Conservation (phyloP, 2,113 vertebrate genomes). For the Empidonax traillii region DNA sequence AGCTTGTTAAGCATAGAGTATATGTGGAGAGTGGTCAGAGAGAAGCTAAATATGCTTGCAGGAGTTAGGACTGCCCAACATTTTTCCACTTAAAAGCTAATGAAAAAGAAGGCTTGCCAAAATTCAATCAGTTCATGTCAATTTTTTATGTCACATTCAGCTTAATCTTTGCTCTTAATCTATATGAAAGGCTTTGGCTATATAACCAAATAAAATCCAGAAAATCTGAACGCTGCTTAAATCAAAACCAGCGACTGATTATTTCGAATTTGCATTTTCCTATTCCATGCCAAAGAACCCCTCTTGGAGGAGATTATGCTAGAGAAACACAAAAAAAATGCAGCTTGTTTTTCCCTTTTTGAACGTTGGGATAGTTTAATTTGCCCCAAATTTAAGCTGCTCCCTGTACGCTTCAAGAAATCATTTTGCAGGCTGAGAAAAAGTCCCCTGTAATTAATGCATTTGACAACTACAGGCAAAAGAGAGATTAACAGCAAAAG, state of each 20-base stretch:
- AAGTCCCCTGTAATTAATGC: background rate
- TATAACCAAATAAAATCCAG: background rate
- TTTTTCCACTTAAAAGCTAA: background rate
- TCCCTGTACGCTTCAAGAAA: background rate
- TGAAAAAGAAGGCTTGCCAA: background rate
- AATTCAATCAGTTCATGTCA: background rate
- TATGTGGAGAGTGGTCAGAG: background rate
- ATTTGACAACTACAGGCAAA: background rate
- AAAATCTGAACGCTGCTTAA: background rate
- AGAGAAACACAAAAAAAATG: background rate
- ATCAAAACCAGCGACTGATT: background rate
- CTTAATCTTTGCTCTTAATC: background rate
- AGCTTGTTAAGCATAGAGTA: background rate
- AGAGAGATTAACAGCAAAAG: background rate
- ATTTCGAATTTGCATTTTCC: background rate
- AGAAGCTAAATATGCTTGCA: background rate
- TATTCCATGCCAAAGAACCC: background rate
- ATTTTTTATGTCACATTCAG: background rate
- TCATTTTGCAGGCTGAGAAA: background rate
- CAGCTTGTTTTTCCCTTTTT: background rate
- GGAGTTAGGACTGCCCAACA: background rate
- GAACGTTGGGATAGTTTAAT: background rate
- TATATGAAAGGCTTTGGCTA: background rate
- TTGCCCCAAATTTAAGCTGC: background rate
- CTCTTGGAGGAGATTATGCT: background rate